Conservation (phyloP, 1,140 invertebrate genomes). For the Heliconius eleuchia region DNA sequence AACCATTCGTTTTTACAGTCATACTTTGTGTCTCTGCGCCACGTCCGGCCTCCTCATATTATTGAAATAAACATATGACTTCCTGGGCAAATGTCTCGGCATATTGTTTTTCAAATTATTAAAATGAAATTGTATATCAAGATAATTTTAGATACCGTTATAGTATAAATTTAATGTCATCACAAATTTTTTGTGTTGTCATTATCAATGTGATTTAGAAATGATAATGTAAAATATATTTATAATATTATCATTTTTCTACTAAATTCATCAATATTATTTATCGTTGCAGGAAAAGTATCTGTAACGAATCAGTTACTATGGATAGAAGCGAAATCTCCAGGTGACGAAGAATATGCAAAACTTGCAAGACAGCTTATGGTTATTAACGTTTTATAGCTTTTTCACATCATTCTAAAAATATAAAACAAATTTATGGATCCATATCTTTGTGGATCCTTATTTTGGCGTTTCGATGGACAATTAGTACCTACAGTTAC, state of each 20-base stretch:
- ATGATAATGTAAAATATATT: neutral
- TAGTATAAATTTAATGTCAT: no score
- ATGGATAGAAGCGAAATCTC: conserved; percentile 34
- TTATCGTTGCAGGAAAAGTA: conserved; percentile 19
- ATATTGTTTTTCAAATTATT: no score
- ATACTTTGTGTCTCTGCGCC: no score
- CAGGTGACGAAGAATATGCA: conserved; percentile 30
- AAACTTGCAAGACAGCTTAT: conserved; percentile 29
- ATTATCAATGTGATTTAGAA: neutral
- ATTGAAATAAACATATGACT: no score
- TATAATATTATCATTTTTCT: neutral
- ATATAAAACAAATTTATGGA: neutral
- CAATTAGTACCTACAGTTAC: neutral
- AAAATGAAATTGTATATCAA: no score
- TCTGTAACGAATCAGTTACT: conserved; percentile 29
- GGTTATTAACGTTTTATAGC: conserved; percentile 12
- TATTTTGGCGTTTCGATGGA: neutral
- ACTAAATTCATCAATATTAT: neutral
- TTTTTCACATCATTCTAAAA: neutral
- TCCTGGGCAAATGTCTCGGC: no score
- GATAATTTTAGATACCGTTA: no score
- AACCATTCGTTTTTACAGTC: no score
- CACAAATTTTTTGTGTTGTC: neutral
- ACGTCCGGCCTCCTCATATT: no score
- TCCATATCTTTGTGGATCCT: no score